Evolutionary conservation across 1,140 invertebrate species (phyloP).

Genomic region (Lepidurus arcticus): DNA sequence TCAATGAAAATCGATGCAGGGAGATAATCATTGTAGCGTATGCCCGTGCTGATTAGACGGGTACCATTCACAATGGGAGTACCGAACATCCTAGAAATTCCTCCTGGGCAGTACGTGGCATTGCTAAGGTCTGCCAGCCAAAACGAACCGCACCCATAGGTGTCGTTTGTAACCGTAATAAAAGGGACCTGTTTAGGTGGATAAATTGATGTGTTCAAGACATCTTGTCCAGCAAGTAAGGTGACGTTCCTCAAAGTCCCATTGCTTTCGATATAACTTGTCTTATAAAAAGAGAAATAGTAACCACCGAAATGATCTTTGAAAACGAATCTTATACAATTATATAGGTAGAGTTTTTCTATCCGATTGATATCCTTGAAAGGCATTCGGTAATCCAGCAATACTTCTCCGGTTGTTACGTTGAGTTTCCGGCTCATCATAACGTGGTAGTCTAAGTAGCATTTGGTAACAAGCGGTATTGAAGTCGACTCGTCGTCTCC

Average conservation of each 20-base stretch:
- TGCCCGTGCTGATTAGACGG: not conserved
- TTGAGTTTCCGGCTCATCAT: not conserved
- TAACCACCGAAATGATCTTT: not conserved
- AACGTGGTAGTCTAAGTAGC: not conserved
- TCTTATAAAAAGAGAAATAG: not conserved
- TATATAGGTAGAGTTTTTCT: not conserved
- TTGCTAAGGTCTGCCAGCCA: not conserved
- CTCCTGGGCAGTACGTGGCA: not conserved
- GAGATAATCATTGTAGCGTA: not conserved
- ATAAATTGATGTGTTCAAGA: not conserved
- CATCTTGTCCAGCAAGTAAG: not conserved
- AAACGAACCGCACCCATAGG: not conserved
- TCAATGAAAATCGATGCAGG: not conserved
- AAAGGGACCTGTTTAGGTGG: not conserved
- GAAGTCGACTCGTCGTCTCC: not conserved
- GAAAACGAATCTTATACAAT: not conserved
- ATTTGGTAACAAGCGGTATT: not conserved
- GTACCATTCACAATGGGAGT: not conserved
- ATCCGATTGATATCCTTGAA: not conserved
- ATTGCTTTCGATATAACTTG: not conserved
- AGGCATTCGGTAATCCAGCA: not conserved
- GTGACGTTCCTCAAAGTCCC: not conserved
- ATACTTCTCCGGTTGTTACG: not conserved
- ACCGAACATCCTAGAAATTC: not conserved
- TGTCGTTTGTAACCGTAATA: not conserved